A percentile compares a stretch with the other conserved stretches of the same genome.
These are phyloP conservation scores for Otus sunia DNA, from an alignment of 2,113 vertebrate genomes.

Conservation along the genomic window DNA sequence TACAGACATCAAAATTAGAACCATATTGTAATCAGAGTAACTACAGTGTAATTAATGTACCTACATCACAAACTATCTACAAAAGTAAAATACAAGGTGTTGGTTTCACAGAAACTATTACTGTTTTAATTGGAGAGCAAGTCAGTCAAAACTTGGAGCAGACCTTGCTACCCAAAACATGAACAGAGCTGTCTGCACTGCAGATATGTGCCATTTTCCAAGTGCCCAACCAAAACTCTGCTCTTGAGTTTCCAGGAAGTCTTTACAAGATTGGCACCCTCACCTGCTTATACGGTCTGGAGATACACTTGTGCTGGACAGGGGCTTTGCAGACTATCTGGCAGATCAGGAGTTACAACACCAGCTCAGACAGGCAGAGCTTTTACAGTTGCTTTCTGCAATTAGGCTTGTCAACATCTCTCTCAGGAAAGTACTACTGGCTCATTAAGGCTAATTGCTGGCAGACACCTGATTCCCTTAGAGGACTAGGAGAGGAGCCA, in stretches of 20 bases:
- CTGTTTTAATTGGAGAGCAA: background rate
- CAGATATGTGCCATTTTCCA: background rate
- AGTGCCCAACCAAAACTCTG: background rate
- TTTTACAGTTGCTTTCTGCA: background rate
- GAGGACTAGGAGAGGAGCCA: background rate
- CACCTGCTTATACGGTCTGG: background rate
- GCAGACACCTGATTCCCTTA: background rate
- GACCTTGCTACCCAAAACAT: background rate
- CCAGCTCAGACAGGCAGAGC: background rate
- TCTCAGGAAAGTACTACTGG: constrained; percentile 7
- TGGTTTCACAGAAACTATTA: background rate
- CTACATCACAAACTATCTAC: background rate
- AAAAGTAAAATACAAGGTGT: background rate
- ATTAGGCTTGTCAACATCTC: constrained; percentile 37
- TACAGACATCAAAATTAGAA: constrained; percentile 56
- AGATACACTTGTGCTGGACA: background rate
- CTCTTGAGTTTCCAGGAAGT: background rate
- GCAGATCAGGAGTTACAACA: background rate
- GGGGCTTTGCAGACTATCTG: background rate
- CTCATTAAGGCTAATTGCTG: constrained; percentile 64
- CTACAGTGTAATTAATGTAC: constrained; percentile 37
- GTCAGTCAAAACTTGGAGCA: background rate
- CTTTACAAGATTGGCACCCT: background rate
- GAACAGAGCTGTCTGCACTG: background rate
- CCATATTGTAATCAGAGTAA: constrained; percentile 56